These are phyloP conservation scores for Leptopilina syphax DNA, from an alignment of 2,888 invertebrate genomes.

Conservation along the genomic window DNA sequence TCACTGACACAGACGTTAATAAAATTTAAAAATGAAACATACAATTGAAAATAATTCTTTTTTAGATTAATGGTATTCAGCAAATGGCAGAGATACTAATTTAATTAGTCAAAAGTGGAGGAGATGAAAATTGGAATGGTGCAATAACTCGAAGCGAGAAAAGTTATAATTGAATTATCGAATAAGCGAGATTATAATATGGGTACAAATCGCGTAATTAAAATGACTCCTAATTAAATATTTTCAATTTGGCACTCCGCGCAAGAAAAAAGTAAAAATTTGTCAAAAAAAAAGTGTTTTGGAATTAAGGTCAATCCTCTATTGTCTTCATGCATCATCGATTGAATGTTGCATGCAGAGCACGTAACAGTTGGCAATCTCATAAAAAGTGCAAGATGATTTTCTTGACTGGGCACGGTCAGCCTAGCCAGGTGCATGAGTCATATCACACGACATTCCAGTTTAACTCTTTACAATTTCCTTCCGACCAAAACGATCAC, in stretches of 20 bases:
- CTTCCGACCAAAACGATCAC: slow-evolving; percentile 36
- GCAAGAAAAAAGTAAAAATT: background rate
- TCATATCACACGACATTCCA: slow-evolving; percentile 40
- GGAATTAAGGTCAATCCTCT: background rate
- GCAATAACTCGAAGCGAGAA: background rate
- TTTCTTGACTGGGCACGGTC: slow-evolving; percentile 33
- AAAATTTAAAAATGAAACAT: too few relatives aligned
- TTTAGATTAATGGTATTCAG: background rate
- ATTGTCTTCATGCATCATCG: slow-evolving; percentile 31
- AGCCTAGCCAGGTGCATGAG: slow-evolving; percentile 34
- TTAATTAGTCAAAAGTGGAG: background rate
- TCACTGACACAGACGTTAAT: too few relatives aligned
- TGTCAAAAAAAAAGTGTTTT: background rate
- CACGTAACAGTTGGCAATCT: slow-evolving; percentile 14
- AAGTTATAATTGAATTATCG: slow-evolving; percentile 39
- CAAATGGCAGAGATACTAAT: slow-evolving; percentile 18
- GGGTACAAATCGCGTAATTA: background rate
- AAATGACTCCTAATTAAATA: background rate
- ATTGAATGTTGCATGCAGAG: slow-evolving; percentile 12
- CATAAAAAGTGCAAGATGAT: slow-evolving; percentile 35
- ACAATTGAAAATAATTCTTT: too few relatives aligned
- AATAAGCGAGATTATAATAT: background rate
- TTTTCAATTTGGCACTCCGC: background rate
- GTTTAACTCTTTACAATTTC: slow-evolving; percentile 9
- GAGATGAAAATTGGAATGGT: background rate